These are phyloP conservation scores for Sebastes fasciatus DNA, from an alignment of 2,113 vertebrate genomes.

Conservation along the genomic window DNA sequence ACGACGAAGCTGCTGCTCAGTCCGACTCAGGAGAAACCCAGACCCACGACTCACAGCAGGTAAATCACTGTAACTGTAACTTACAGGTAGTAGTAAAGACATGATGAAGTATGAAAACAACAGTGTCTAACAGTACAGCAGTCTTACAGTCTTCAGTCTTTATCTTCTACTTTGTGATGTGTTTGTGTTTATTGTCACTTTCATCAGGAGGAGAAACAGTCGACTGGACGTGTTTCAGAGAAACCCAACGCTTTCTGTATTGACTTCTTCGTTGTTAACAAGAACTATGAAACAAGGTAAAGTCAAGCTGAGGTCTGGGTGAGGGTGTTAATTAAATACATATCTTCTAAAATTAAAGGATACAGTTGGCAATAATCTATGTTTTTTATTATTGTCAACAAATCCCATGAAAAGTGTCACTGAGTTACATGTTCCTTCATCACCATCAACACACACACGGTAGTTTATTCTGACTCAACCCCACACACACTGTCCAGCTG, in stretches of 20 bases:
- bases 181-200: background rate
- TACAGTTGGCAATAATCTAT: background rate
- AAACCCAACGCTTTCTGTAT: conserved; percentile 85
- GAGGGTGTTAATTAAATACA: background rate
- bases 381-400: background rate
- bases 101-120: background rate
- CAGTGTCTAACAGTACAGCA: background rate
- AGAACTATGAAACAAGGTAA: conserved; percentile 88
- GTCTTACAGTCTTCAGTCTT: background rate
- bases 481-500: background rate
- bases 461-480: background rate
- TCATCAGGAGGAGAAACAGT: conserved; percentile 8
- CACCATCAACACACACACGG: background rate
- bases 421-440: background rate
- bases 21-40: background rate
- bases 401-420: no score
- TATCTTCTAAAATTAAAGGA: background rate
- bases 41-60: background rate
- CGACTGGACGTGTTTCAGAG: conserved; percentile 37
- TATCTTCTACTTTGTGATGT: background rate
- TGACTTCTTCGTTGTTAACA: conserved; percentile 87
- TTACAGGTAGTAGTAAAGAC: background rate
- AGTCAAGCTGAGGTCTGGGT: conserved; percentile 5
- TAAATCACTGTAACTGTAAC: background rate
- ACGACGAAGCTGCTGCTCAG: background rate